Conservation (phyloP, 37 sponge, comb jelly and placozoan genomes). For the Haliclona indistincta region DNA sequence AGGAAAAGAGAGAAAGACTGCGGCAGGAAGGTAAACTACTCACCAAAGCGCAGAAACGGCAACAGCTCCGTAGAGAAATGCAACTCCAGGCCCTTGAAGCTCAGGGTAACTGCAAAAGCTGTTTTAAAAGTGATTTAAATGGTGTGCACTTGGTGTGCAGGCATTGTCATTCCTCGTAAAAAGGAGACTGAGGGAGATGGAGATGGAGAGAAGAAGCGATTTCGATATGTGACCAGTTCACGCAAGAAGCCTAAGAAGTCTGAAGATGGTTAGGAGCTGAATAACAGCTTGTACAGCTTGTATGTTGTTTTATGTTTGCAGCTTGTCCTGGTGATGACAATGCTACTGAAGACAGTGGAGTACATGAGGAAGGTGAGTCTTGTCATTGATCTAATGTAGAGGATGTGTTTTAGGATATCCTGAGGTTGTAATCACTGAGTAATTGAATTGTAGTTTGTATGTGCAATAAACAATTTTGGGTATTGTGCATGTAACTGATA, state of each 20-base stretch:
- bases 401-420: no score
- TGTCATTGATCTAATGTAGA: not conserved
- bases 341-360: not conserved
- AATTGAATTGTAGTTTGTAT: no score
- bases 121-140: no score
- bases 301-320: not conserved
- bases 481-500: not conserved
- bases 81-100: constrained; percentile 58
- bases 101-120: constrained; percentile 53
- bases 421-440: no score
- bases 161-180: constrained; percentile 38
- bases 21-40: constrained; percentile 91
- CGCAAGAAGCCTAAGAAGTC: constrained; percentile 42
- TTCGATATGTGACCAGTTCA: constrained; percentile 61
- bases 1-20: constrained; percentile 68
- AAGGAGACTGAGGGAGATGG: not conserved
- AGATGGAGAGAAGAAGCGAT: constrained; percentile 46
- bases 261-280: not conserved
- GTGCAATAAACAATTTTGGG: not conserved
- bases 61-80: constrained; percentile 47
- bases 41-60: constrained; percentile 83
- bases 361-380: not conserved
- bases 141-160: constrained; percentile 15
- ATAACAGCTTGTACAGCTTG: not conserved
- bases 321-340: not conserved